These are phyloP conservation scores for Phaedon cochleariae DNA, from an alignment of 2,888 invertebrate species.

Conservation along the genomic window DNA sequence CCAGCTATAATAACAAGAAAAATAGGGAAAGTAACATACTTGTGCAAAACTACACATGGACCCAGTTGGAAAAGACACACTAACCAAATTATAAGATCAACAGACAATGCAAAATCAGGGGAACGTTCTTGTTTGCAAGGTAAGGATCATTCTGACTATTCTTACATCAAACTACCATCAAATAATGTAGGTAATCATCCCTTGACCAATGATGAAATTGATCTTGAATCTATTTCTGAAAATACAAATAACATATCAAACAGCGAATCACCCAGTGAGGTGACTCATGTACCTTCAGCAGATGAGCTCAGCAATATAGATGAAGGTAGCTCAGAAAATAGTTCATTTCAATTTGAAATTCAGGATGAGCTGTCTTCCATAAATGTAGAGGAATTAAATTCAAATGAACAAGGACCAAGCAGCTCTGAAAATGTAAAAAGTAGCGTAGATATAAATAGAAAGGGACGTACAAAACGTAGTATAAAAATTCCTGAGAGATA, in stretches of 20 bases:
- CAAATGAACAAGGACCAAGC: constrained; percentile 1
- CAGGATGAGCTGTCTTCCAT: background rate
- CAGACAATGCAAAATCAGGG: background rate
- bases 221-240: background rate
- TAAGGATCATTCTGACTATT: background rate
- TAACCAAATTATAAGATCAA: background rate
- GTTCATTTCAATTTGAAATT: background rate
- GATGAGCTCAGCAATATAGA: background rate
- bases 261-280: background rate
- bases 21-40: background rate
- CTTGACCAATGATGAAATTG: background rate
- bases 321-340: background rate
- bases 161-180: background rate
- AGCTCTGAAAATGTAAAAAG: background rate
- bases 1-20: background rate
- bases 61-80: background rate
- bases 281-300: constrained; percentile 1
- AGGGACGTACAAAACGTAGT: background rate
- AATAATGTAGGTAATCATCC: background rate
- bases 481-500: background rate
- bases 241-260: background rate
- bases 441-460: background rate
- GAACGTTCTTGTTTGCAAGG: constrained; percentile 8
- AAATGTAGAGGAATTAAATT: background rate
- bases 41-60: background rate